Conservation (phyloP, 2,113 vertebrate genomes). For the Nothoprocta pentlandii region DNA sequence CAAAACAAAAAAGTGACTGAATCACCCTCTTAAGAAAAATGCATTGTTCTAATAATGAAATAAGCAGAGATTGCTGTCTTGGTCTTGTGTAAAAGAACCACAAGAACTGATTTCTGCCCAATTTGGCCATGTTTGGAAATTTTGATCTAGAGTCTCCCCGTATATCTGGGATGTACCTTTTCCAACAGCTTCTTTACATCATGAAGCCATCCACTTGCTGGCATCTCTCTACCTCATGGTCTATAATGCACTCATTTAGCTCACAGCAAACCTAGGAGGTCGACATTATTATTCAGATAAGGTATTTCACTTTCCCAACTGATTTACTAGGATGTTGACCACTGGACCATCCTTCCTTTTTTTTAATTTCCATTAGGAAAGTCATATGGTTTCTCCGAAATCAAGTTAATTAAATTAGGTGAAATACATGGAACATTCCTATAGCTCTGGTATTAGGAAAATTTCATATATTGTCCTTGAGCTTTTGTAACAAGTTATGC, state of each 20-base stretch:
- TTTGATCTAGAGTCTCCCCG: background rate
- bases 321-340: background rate
- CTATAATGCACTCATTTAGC: background rate
- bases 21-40: background rate
- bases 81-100: background rate
- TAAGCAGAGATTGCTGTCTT: background rate
- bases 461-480: background rate
- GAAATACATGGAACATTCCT: background rate
- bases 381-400: background rate
- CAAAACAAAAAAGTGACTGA: background rate
- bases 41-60: background rate
- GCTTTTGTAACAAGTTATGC: background rate
- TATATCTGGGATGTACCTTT: background rate
- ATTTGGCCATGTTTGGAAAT: background rate
- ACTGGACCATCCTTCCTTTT: background rate
- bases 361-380: background rate
- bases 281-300: background rate
- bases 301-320: background rate
- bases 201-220: background rate
- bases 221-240: background rate
- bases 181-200: background rate
- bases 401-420: background rate
- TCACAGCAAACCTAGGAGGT: background rate
- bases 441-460: background rate
- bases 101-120: background rate